phyloP scores from a whole-genome alignment of 1,140 invertebrate species.

The Cecropterus lyciades region DNA sequence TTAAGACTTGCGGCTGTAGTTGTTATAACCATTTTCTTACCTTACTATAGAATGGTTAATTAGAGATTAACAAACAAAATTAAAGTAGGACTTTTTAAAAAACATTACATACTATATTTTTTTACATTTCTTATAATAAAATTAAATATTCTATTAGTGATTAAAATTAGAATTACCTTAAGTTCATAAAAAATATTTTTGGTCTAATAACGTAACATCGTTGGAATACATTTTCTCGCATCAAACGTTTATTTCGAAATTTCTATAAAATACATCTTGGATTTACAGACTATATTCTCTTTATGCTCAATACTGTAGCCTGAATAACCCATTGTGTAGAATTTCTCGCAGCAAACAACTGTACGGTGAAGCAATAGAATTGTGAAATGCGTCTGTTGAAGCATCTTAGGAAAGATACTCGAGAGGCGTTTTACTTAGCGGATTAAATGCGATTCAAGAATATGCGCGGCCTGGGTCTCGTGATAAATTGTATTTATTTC shows the following conservation, averaged over 20 bases:
- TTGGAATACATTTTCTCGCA: background rate
- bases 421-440: slow-evolving; percentile 13
- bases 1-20: no score
- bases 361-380: background rate
- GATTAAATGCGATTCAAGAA: slow-evolving; percentile 13
- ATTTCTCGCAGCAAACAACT: slow-evolving; percentile 14
- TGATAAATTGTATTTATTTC: slow-evolving; percentile 11
- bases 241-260: background rate
- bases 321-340: slow-evolving; percentile 14
- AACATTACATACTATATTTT: no score
- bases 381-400: slow-evolving; percentile 11
- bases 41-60: no score
- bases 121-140: no score
- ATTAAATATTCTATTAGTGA: no score
- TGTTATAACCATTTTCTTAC: no score
- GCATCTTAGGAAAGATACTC: slow-evolving; percentile 5
- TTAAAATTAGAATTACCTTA: no score
- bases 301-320: slow-evolving; percentile 4
- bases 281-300: background rate
- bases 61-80: no score
- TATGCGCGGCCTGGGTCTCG: background rate
- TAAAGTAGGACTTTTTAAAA: no score
- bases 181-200: background rate
- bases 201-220: background rate
- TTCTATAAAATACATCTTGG: background rate